These are phyloP conservation scores for Cyanoderma ruficeps DNA, from an alignment of 2,113 vertebrate genomes.

Conservation along the genomic window DNA sequence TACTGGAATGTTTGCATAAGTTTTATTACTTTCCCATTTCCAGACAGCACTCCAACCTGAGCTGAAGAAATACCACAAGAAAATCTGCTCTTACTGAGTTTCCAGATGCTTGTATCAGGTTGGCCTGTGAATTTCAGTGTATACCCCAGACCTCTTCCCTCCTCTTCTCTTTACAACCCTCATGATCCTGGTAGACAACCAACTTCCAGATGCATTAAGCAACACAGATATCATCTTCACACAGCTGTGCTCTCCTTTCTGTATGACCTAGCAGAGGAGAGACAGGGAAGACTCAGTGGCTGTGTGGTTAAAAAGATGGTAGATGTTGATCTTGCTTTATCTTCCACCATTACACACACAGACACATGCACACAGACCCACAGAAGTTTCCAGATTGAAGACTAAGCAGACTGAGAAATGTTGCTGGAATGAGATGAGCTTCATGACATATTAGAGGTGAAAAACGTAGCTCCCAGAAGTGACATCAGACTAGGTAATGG, in stretches of 20 bases:
- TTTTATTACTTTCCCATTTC: constrained; percentile 55
- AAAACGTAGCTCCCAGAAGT: background rate
- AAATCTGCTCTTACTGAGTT: constrained; percentile 32
- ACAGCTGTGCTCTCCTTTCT: background rate
- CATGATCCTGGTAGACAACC: background rate
- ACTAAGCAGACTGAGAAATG: background rate
- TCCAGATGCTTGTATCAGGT: constrained; percentile 4
- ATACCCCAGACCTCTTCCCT: background rate
- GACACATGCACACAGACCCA: background rate
- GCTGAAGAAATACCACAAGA: constrained; percentile 36
- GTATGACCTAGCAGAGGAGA: background rate
- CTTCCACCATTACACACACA: background rate
- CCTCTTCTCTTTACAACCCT: background rate
- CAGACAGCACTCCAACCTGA: constrained; percentile 10
- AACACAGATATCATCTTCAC: background rate
- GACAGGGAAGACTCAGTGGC: too few relatives aligned
- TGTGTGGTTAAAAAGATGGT: background rate
- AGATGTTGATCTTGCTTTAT: background rate
- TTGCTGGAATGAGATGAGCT: background rate
- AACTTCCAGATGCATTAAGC: background rate
- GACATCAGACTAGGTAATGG: background rate
- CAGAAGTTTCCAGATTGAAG: background rate
- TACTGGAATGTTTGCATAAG: constrained; percentile 46
- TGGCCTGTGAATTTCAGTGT: background rate
- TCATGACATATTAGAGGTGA: background rate